Evolutionary conservation across 2,113 vertebrate species (phyloP).

Genomic region (Gila orcuttii): DNA sequence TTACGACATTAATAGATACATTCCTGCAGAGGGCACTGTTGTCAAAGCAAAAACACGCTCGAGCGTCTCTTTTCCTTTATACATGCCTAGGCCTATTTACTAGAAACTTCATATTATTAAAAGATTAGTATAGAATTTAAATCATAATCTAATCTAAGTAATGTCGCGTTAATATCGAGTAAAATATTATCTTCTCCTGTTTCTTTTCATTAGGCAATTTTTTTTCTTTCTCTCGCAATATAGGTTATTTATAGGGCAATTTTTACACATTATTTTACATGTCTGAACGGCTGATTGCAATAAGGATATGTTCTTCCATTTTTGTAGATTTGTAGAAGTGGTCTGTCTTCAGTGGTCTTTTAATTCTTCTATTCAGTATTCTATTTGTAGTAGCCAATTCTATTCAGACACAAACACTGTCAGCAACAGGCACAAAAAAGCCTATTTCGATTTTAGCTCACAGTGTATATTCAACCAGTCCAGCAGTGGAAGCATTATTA

Average conservation of each 20-base stretch:
- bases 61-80: neutral
- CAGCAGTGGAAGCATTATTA: neutral
- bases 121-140: neutral
- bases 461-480: neutral
- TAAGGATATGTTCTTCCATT: neutral
- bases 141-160: neutral
- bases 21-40: slow-evolving; percentile 40
- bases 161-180: neutral
- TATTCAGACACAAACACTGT: neutral
- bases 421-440: neutral
- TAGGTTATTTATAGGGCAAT: no score
- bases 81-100: neutral
- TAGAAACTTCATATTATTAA: neutral
- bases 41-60: neutral
- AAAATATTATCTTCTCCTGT: neutral
- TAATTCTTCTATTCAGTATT: no score
- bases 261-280: no score
- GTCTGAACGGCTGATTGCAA: neutral
- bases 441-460: neutral
- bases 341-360: neutral
- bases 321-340: neutral
- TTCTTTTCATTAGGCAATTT: neutral
- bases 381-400: no score
- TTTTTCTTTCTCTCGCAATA: neutral
- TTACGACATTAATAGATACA: neutral